phyloP scores from a whole-genome alignment of 2,113 vertebrate species.

The Syrmaticus mikado region DNA sequence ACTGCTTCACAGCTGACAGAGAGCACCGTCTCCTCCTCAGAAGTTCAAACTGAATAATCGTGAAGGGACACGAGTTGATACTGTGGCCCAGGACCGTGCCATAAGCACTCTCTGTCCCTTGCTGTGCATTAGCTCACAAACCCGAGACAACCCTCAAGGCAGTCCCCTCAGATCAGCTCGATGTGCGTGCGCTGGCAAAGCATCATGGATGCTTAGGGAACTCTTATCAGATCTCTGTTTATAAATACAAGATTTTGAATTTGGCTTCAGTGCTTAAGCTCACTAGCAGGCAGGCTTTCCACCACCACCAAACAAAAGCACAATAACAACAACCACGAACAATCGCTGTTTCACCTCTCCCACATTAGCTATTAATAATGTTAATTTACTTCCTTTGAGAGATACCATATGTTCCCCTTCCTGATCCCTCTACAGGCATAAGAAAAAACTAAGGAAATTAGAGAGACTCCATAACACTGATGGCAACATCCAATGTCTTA shows the following conservation, averaged over 20 bases:
- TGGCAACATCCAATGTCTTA: conserved; percentile 71
- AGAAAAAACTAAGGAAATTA: conserved; percentile 66
- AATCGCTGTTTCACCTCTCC: conserved; percentile 65
- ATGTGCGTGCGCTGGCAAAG: conserved; percentile 47
- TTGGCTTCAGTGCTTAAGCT: conserved; percentile 50
- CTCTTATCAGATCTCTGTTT: conserved; percentile 60
- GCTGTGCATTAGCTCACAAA: not conserved
- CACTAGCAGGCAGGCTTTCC: conserved; percentile 46
- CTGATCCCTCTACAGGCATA: conserved; percentile 54
- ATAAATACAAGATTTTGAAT: conserved; percentile 56
- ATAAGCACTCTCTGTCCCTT: not conserved
- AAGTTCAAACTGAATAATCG: not conserved
- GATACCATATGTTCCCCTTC: conserved; percentile 59
- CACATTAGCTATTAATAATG: conserved; percentile 71
- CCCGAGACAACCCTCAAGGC: not conserved
- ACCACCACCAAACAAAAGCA: conserved; percentile 31
- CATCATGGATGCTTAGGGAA: conserved; percentile 39
- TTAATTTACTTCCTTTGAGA: conserved; percentile 71
- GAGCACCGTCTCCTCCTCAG: not conserved
- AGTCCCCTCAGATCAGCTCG: not conserved
- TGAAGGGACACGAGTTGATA: fast-evolving
- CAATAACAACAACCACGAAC: conserved; percentile 61
- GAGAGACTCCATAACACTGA: conserved; percentile 64
- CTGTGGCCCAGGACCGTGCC: fast-evolving
- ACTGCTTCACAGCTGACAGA: not conserved